phyloP scores from a whole-genome alignment of 2,888 invertebrate species.

The Salticus scenicus region DNA sequence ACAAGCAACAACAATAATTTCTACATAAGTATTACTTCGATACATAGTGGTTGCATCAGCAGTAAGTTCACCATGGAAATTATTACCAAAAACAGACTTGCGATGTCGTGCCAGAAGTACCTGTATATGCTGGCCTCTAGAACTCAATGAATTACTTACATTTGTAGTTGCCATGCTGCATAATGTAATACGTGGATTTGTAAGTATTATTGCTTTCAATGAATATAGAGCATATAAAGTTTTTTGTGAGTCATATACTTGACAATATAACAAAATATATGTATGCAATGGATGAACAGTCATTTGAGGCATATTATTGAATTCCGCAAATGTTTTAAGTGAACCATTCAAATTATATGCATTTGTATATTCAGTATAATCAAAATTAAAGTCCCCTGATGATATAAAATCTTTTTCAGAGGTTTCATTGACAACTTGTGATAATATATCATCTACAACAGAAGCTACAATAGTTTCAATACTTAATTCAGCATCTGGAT shows the following conservation, averaged over 20 bases:
- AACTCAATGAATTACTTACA: constrained; percentile 78
- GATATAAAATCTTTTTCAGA: constrained; percentile 54
- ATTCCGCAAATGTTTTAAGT: constrained; percentile 42
- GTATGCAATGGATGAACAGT: constrained; percentile 86
- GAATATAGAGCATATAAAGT: constrained; percentile 85
- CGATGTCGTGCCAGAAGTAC: constrained; percentile 84
- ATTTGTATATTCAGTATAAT: constrained; percentile 70
- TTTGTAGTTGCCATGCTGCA: constrained; percentile 86
- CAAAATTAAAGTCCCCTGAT: constrained; percentile 62
- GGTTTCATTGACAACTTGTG: constrained; percentile 37
- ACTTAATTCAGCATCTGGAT: constrained; percentile 15
- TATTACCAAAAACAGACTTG: constrained; percentile 84
- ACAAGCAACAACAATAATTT: constrained; percentile 83
- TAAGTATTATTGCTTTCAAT: constrained; percentile 83
- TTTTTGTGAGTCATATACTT: constrained; percentile 85
- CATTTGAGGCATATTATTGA: constrained; percentile 58
- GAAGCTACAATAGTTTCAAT: constrained; percentile 47
- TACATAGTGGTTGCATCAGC: constrained; percentile 83
- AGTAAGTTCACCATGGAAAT: constrained; percentile 76
- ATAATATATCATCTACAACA: constrained; percentile 58
- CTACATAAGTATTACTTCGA: constrained; percentile 87
- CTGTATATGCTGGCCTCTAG: constrained; percentile 72
- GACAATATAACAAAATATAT: constrained; percentile 87
- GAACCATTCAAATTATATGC: constrained; percentile 35
- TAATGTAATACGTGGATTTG: constrained; percentile 84